These are phyloP conservation scores for Stichodactyla mertensii DNA, from an alignment of 64 coral and sea anemone genomes.

Conservation along the genomic window DNA sequence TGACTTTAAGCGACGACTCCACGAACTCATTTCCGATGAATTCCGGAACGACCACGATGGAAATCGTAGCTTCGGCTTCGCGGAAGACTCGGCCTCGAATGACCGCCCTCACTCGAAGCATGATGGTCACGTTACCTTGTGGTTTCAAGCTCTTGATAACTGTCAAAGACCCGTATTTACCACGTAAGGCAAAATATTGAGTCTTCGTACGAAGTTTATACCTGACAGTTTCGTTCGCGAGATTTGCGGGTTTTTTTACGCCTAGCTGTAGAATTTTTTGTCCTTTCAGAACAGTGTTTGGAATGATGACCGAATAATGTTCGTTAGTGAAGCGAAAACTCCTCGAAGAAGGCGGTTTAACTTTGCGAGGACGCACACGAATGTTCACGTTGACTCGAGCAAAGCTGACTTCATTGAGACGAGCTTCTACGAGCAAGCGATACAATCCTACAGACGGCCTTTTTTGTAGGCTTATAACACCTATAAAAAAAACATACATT, in stretches of 20 bases:
- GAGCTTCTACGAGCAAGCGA: conserved; percentile 41
- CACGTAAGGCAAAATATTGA: conserved; percentile 19
- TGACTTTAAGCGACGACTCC: conserved; percentile 29
- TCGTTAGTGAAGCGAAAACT: conserved; percentile 30
- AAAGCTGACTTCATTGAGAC: conserved; percentile 21
- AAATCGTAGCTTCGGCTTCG: conserved; percentile 35
- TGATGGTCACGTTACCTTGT: background rate
- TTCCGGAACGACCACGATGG: conserved; percentile 44
- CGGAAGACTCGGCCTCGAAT: conserved; percentile 1
- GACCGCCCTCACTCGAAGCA: conserved; percentile 1
- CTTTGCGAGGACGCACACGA: background rate
- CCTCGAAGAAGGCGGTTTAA: background rate
- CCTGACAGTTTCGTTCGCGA: background rate
- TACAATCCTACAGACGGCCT: conserved; percentile 9
- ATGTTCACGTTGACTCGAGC: conserved; percentile 17
- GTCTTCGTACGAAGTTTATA: conserved; percentile 36
- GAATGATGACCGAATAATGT: conserved; percentile 50
- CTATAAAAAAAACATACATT: background rate
- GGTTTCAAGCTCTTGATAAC: conserved; percentile 18
- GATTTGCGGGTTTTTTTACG: conserved; percentile 16
- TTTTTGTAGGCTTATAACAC: background rate
- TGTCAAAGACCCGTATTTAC: conserved; percentile 25
- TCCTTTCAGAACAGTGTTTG: conserved; percentile 31
- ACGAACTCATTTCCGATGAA: conserved; percentile 56
- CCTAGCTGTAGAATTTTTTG: conserved; percentile 46